Conservation (phyloP, 2,113 vertebrate genomes). For the Corythaixoides concolor region DNA sequence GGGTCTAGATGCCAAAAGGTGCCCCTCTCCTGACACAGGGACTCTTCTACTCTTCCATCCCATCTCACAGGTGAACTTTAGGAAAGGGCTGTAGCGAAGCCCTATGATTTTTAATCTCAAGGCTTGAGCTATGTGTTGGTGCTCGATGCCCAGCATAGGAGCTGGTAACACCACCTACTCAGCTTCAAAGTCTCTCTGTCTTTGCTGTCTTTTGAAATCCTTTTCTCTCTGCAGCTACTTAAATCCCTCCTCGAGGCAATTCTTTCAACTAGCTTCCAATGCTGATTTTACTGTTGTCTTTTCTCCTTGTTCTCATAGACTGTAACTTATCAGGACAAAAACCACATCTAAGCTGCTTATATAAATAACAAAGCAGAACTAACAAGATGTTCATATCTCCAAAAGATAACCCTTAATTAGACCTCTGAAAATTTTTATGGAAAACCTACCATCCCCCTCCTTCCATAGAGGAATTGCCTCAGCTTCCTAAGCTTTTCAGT, state of each 20-base stretch:
- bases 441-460: neutral
- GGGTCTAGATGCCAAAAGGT: neutral
- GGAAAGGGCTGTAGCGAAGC: neutral
- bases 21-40: rapidly evolving
- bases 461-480: neutral
- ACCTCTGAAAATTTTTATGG: neutral
- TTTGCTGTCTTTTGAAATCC: neutral
- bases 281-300: neutral
- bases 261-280: neutral
- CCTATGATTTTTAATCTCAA: neutral
- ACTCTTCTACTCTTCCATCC: neutral
- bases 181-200: neutral
- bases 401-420: neutral
- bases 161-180: neutral
- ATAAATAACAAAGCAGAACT: conserved; percentile 16
- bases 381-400: neutral
- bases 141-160: neutral
- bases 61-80: neutral
- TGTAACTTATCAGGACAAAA: neutral
- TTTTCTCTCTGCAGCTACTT: neutral
- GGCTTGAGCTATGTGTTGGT: neutral
- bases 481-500: neutral
- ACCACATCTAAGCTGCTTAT: neutral
- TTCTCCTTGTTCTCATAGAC: neutral
- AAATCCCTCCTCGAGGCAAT: neutral